Base-by-base conservation (phyloP, 2,888 invertebrate species). In the Schrankia costaestrigalis region DNA sequence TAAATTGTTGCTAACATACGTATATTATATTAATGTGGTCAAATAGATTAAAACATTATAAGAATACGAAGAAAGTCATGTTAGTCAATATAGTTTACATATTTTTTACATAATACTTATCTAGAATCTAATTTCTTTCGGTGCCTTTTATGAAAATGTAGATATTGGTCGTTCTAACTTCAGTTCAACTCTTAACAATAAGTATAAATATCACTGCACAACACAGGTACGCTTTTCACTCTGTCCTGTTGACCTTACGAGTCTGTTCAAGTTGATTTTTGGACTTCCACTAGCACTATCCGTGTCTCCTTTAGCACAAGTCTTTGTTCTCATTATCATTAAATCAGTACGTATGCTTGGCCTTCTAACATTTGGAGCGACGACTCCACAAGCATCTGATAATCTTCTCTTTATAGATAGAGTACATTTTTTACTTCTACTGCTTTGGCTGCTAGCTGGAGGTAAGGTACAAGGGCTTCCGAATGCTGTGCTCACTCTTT, bases 341-440 rank as follows among this genome's bases (percentile, higher is more conserved):
- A 96, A 89, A 74, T 97, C 96, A 3, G 96, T 96, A 44, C 96
- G 90, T 50, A 97, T 95, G 76, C 95, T 95, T 17, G 96, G 96
- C 26, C 96, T 89, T 31, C 96, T 89, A 0, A 94, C 96, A 68
- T 95, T 95, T 1, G 95, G 95, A n/a, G 95, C 94, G 11, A 96
- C 94, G 3, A 95, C 95, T 3, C 96, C 96, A 64, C 95, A 95
- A 1, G 96, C 96, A 66, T 96, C 96, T 49, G 95, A 95, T 53
- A 95, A 82, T 31, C 95, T 90, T 39, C 95, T 89, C 59, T 95
- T 94, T 46, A 96, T 94, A 26, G 95, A 94, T 33, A 96, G 85
- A 2, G 94, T 93, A 62, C 93, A 93, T 75, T 92, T 93, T 70
- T 93, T 93, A 64, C 90, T 90, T 58, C 91, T 89, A 67, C 90